Conservation (phyloP, 2,888 invertebrate species). For the Xestia sexstrigata region DNA sequence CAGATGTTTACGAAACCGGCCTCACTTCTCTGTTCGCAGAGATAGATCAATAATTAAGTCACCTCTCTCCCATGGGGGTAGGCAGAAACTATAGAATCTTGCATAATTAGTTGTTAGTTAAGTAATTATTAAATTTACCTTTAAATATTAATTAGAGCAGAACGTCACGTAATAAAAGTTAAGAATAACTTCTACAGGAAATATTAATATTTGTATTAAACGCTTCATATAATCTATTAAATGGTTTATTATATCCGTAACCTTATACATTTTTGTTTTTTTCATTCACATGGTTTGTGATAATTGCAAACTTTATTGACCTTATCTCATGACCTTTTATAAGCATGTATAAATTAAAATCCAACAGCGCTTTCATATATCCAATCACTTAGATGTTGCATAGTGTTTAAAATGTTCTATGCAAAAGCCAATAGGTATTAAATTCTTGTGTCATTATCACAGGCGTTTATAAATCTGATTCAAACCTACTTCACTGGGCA, state of each 20-base stretch:
- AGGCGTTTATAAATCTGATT: neutral
- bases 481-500: neutral
- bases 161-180: neutral
- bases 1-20: no score
- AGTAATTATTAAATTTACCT: neutral
- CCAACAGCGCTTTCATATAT: neutral
- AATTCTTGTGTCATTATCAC: neutral
- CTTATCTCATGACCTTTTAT: neutral
- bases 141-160: constrained; percentile 4
- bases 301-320: neutral
- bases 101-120: neutral
- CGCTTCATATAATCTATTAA: neutral
- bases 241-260: neutral
- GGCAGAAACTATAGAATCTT: neutral
- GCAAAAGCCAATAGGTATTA: neutral
- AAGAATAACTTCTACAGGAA: neutral
- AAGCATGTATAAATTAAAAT: neutral
- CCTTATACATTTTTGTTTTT: neutral
- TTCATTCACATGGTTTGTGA: neutral
- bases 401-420: neutral
- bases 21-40: no score
- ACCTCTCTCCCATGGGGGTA: neutral
- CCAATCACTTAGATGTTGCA: neutral
- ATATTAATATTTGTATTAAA: neutral
- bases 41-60: neutral